Evolutionary conservation across 2,113 vertebrate species (phyloP), one percentile per base, ranked within the genome.

Genomic region (Cnemophilus loriae): DNA sequence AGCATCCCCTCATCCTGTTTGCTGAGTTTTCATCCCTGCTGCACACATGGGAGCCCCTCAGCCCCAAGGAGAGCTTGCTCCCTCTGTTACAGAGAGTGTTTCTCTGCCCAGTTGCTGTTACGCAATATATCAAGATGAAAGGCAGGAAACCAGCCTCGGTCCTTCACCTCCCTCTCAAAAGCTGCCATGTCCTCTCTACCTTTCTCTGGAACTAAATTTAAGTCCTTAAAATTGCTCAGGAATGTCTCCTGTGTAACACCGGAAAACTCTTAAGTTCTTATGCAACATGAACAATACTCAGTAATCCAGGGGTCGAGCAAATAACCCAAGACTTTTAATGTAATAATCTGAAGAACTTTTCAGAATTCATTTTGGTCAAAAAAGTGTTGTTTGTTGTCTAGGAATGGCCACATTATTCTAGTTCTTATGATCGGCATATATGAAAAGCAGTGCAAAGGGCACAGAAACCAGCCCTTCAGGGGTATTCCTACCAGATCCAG

Each of bases 41-140:
- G 56, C 71, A 88, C 95, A 90, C 39, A 50, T 2, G 1, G 70
- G 91, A 89, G 79, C 63, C 61, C 96, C 64, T 84, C 87, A 93
- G 42, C 81, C 56, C 47, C 80, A 88, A 70, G 79, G 41, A 96
- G 95, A 96, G 39, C 86, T 95, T 50, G 6, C 49, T 97, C n/a
- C 46, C 44, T 77, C 68, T 55, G 28, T 81, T 82, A 96, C 64
- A 81, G 68, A 82, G 69, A 92, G 44, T 42, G 35, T 60, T 92
- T 88, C 86, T 93, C 61, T 64, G 65, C 47, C 75, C 53, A 63
- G 8, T 6, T 61, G 46, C 37, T 81, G 60, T 59, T 86, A 89
- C 14, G 69, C 47, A 53, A 95, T 90, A 39, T 11, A 92, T 56
- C 60, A 91, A 93, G 85, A 84, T 70, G 92, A 97, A 96, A 94